phyloP scores from a whole-genome alignment of 2,888 invertebrate genomes.

The Stictocephala bisonia region DNA sequence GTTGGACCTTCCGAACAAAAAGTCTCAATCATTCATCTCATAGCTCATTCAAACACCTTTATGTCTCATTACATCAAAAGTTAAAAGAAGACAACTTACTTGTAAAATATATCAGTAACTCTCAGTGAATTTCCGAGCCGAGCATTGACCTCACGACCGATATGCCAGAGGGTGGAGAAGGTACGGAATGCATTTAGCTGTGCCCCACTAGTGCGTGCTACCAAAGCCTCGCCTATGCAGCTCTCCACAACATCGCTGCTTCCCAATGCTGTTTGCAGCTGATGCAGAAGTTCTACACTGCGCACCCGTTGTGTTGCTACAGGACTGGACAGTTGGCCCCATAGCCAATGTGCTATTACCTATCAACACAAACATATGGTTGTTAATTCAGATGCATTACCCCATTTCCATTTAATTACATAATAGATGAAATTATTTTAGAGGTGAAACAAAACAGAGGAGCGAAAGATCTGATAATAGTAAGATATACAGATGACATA shows the following conservation, averaged over 20 bases:
- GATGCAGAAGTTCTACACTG: slow-evolving; percentile 78
- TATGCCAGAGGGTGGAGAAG: slow-evolving; percentile 79
- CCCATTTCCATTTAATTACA: too few relatives aligned
- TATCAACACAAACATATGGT: slow-evolving; percentile 60
- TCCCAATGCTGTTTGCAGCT: slow-evolving; percentile 78
- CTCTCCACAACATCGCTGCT: slow-evolving; percentile 75
- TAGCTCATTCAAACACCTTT: neutral
- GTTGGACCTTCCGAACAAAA: too few relatives aligned
- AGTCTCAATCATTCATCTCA: neutral
- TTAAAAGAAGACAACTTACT: slow-evolving; percentile 63
- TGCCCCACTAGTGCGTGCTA: slow-evolving; percentile 14
- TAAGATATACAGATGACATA: too few relatives aligned
- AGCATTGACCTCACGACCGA: slow-evolving; percentile 74
- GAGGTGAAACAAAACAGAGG: too few relatives aligned
- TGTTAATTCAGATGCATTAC: too few relatives aligned
- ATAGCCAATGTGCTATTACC: slow-evolving; percentile 76
- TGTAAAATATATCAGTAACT: slow-evolving; percentile 68
- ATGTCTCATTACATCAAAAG: too few relatives aligned
- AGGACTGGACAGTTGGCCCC: slow-evolving; percentile 75
- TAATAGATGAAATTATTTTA: too few relatives aligned
- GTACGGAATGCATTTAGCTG: slow-evolving; percentile 72
- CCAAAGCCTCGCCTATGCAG: slow-evolving; percentile 58
- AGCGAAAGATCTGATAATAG: too few relatives aligned
- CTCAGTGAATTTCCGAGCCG: slow-evolving; percentile 61
- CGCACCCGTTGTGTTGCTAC: slow-evolving; percentile 69